These are phyloP conservation scores for Euphydryas editha DNA, from an alignment of 2,888 invertebrate species.

Conservation along the genomic window DNA sequence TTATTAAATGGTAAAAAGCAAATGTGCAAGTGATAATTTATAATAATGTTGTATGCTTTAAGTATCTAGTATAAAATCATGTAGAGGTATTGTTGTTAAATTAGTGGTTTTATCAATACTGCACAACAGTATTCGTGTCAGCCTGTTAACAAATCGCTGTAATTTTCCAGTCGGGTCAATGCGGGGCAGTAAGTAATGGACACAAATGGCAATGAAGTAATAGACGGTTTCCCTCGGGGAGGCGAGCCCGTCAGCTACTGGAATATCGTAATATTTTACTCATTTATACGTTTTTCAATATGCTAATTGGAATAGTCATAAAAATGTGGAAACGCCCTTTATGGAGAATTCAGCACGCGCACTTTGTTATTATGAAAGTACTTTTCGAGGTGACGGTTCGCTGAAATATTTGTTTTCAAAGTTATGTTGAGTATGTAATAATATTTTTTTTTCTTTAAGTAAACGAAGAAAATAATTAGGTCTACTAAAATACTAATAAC, in stretches of 20 bases:
- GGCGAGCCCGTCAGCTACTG: slow-evolving; percentile 34
- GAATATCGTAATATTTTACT: slow-evolving; percentile 25
- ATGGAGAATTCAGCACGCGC: slow-evolving; percentile 21
- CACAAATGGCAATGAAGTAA: slow-evolving; percentile 67
- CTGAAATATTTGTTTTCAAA: not conserved
- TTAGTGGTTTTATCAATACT: slow-evolving; percentile 9
- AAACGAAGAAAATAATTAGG: not conserved
- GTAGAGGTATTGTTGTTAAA: not conserved
- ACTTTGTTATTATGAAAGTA: slow-evolving; percentile 11
- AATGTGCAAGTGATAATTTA: too few species aligned
- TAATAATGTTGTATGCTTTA: not conserved
- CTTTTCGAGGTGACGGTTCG: slow-evolving; percentile 1
- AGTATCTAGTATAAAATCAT: too few species aligned
- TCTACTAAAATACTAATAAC: too few species aligned
- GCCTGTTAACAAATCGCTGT: slow-evolving; percentile 43
- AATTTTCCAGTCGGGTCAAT: slow-evolving; percentile 51
- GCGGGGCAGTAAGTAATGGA: slow-evolving; percentile 52
- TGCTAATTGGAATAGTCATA: slow-evolving; percentile 16
- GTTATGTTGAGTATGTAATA: not conserved
- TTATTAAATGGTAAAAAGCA: too few species aligned
- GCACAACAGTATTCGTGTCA: slow-evolving; percentile 20
- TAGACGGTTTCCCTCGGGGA: slow-evolving; percentile 63
- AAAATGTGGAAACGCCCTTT: slow-evolving; percentile 25
- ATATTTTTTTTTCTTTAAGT: not conserved
- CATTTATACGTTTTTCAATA: slow-evolving; percentile 48